A percentile compares a stretch with the other conserved stretches of the same genome.
Evolutionary conservation across 2,797 vertebrate species (phyloP).

Genomic region (Coregonus sp.): DNA sequence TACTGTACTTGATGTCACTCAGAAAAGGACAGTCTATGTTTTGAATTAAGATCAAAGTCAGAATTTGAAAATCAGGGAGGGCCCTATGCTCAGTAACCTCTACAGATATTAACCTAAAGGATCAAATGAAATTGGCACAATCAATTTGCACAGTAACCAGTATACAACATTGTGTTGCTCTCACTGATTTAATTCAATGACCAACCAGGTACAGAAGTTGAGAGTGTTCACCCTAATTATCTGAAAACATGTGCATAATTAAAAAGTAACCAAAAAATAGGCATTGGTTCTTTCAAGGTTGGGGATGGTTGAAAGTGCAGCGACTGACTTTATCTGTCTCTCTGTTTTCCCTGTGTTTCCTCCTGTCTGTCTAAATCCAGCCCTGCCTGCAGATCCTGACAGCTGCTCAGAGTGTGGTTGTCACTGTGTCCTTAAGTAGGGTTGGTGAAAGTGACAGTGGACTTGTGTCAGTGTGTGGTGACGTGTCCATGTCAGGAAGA

Average conservation of each 20-base stretch:
- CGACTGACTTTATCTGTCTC: not conserved
- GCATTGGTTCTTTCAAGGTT: constrained; percentile 24
- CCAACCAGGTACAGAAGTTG: not conserved
- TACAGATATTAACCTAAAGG: not conserved
- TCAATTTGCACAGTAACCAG: not conserved
- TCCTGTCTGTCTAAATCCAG: constrained; percentile 27
- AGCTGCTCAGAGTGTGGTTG: constrained; percentile 2
- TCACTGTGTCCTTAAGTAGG: not conserved
- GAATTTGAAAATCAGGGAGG: no score
- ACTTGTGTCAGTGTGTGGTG: constrained; percentile 47
- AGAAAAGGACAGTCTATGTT: not conserved
- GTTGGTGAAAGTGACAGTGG: constrained; percentile 33
- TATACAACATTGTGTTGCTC: not conserved
- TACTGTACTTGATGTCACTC: not conserved
- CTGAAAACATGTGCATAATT: not conserved
- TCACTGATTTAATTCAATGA: not conserved
- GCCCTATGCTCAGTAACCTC: not conserved
- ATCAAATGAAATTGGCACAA: not conserved
- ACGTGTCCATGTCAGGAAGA: constrained; percentile 52
- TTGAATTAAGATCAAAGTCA: no score
- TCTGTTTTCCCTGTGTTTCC: not conserved
- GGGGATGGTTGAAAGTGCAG: constrained; percentile 26
- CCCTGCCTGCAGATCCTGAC: constrained; percentile 15
- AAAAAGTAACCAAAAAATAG: not conserved
- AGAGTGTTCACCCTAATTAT: not conserved